phyloP scores from a whole-genome alignment of 2,797 vertebrate species.

The Sylvilagus floridanus region DNA sequence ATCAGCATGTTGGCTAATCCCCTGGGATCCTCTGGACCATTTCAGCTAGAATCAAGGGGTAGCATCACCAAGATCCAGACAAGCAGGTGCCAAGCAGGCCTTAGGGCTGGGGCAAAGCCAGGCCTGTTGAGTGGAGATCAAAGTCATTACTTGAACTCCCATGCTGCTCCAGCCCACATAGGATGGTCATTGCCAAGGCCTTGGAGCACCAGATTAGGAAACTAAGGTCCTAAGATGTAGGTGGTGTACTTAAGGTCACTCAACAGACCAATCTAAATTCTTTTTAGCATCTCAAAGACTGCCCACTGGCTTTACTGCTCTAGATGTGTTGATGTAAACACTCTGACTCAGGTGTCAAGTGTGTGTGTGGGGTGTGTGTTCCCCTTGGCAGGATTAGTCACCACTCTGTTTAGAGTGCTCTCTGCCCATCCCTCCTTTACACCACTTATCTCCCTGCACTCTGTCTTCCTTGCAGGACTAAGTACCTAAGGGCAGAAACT shows the following conservation, averaged over 20 bases:
- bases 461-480: conserved; percentile 49
- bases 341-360: conserved; percentile 39
- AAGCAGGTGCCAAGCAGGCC: conserved; percentile 38
- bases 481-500: conserved; percentile 19
- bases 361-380: not conserved
- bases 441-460: not conserved
- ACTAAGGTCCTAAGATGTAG: not conserved
- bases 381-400: not conserved
- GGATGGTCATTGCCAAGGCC: not conserved
- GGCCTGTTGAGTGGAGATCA: conserved; percentile 9
- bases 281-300: conserved; percentile 13
- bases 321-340: not conserved
- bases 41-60: conserved; percentile 52
- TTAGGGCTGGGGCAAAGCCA: conserved; percentile 14
- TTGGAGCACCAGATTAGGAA: conserved; percentile 12
- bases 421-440: not conserved
- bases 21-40: conserved; percentile 26
- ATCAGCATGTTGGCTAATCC: not conserved
- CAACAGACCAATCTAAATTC: conserved; percentile 4
- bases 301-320: not conserved
- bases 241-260: not conserved
- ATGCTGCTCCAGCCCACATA: not conserved
- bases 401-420: not conserved
- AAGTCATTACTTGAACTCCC: not conserved
- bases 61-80: conserved; percentile 2